Base-by-base conservation (phyloP, 1,140 invertebrate genomes). In the Meloidogyne exigua region DNA sequence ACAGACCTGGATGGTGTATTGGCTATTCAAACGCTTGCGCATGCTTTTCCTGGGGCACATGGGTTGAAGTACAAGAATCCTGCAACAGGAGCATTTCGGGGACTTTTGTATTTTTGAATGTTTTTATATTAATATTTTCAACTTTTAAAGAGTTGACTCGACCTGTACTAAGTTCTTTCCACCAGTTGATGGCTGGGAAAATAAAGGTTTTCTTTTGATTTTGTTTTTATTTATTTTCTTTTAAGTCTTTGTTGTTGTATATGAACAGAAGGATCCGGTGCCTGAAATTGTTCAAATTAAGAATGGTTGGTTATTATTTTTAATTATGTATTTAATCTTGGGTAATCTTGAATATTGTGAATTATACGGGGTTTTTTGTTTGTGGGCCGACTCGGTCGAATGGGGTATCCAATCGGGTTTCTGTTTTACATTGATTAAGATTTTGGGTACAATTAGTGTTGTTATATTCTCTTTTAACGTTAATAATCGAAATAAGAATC, bases 21-120 rank as follows among this genome's bases (percentile, higher is more conserved):
- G 57, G 89, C 95, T 42, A 89, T 96, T 82, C 93, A 93, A 57
- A 96, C 95, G 9, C 89, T 96, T 68, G 91, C 93, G 71, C 93
- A 93, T 71, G 94, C 96, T 87, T 96, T 95, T 90, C 94, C 94
- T 66, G 93, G 93, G 78, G 93, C 94, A 64, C 94, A 93, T 88
- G 95, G 95, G 25, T 90, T 98, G 64, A 96, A 96, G 90, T 97
- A 94, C 89, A 91, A 94, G 76, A 94, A 91, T 83, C 91, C 93
- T 12, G 93, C 94, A 78, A 93, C 92, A 25, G 92, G 93, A 80
- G 91, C 92, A 36, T 92, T 93, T 88, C 90, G 95, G 76, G 95
- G 94, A 65, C 92, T 97, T 26, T 90, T 94, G 78, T 90, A 95
- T 75, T 93, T 91, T 23, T 75, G 63, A 7, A 44, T 21, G 9